phyloP scores from a whole-genome alignment of 2,797 vertebrate genomes.

The Pelobates cultripes region DNA sequence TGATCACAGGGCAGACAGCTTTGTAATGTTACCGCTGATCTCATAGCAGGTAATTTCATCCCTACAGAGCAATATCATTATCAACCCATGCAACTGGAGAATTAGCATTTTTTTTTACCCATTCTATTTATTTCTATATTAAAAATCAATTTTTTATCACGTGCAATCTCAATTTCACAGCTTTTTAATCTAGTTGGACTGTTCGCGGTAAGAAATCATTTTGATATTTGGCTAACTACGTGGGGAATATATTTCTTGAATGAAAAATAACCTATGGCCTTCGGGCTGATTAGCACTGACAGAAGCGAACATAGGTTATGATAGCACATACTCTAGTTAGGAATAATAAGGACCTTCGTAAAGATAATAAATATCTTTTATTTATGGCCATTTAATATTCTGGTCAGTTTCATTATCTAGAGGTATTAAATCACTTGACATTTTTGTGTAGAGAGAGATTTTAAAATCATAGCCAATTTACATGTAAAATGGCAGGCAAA shows the following conservation, averaged over 20 bases:
- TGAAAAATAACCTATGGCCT: constrained; percentile 74
- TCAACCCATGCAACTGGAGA: constrained; percentile 67
- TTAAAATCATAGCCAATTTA: constrained; percentile 61
- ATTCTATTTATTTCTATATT: constrained; percentile 71
- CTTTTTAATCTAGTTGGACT: constrained; percentile 68
- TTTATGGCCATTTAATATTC: constrained; percentile 71
- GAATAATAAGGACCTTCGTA: constrained; percentile 62
- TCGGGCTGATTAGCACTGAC: constrained; percentile 80
- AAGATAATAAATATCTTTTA: constrained; percentile 71
- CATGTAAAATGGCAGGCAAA: constrained; percentile 67
- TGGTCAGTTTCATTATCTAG: constrained; percentile 70
- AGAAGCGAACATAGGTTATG: constrained; percentile 80
- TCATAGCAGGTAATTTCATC: constrained; percentile 77
- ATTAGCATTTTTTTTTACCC: constrained; percentile 62
- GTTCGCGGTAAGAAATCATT: constrained; percentile 60
- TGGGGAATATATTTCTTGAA: constrained; percentile 59
- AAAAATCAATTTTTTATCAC: constrained; percentile 78
- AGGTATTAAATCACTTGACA: constrained; percentile 66
- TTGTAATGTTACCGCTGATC: constrained; percentile 93
- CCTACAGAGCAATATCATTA: constrained; percentile 73
- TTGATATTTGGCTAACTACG: constrained; percentile 50
- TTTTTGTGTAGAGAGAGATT: constrained; percentile 55
- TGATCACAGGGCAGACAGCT: constrained; percentile 96
- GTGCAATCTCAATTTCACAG: constrained; percentile 65
- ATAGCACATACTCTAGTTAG: constrained; percentile 71